Evolutionary conservation across 2,888 invertebrate species (phyloP).

Genomic region (Tenodera sinensis): DNA sequence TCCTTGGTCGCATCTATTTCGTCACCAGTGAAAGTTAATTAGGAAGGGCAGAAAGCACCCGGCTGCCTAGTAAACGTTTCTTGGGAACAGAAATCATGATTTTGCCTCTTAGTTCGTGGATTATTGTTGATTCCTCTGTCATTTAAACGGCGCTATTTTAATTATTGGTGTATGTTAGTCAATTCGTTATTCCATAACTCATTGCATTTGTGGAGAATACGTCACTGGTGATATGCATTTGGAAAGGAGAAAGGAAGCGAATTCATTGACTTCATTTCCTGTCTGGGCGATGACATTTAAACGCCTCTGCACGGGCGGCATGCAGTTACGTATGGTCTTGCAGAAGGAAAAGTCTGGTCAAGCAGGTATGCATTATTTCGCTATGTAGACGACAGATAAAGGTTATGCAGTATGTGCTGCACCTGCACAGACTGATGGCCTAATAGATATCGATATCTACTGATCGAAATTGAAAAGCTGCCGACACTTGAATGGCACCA

Average conservation of each 20-base stretch:
- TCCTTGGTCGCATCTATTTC: no score
- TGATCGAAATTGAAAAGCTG: background rate
- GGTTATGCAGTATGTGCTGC: background rate
- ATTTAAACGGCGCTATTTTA: no score
- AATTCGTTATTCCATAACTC: no score
- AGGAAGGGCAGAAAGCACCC: no score
- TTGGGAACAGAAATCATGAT: no score
- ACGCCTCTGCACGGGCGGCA: background rate
- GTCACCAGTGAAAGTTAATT: no score
- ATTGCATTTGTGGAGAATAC: no score
- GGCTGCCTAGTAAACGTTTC: no score
- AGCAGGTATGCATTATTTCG: background rate
- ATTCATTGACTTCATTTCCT: background rate
- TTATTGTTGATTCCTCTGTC: no score
- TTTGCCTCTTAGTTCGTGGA: no score
- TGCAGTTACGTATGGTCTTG: background rate
- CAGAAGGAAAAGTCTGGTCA: background rate
- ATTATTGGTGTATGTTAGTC: no score
- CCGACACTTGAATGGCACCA: background rate
- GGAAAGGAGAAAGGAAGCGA: background rate
- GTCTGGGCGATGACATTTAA: background rate
- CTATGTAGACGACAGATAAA: background rate
- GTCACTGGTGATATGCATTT: background rate
- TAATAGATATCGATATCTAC: background rate
- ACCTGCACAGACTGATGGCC: background rate